Evolutionary conservation across 2,113 vertebrate genomes (phyloP).

Genomic region (Ptychochromis oligacanthus): DNA sequence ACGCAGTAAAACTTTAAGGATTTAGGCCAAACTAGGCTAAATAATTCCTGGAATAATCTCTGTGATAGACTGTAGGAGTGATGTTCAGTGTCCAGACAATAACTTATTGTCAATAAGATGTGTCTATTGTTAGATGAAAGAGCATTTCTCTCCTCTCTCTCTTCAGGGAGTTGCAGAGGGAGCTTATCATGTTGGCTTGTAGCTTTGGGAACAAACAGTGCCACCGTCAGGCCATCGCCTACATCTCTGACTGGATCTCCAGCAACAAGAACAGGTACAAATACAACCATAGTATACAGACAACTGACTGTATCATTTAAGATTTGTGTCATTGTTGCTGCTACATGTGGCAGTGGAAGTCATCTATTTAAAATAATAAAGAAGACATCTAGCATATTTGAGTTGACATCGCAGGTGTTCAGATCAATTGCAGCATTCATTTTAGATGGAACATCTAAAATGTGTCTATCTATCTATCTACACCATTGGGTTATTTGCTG

Average conservation of each 20-base stretch:
- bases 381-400: no score
- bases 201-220: conserved; percentile 98
- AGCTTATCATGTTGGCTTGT: conserved; percentile 96
- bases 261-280: conserved; percentile 95
- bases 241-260: conserved; percentile 98
- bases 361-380: neutral
- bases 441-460: neutral
- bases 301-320: neutral
- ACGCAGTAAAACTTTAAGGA: neutral
- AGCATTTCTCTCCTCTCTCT: neutral
- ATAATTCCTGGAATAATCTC: neutral
- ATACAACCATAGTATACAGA: neutral
- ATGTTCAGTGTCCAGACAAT: neutral
- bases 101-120: neutral
- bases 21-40: neutral
- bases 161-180: conserved; percentile 89
- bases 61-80: neutral
- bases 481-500: no score
- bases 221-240: conserved; percentile 91
- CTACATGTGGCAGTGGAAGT: neutral
- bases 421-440: neutral
- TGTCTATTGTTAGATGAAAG: neutral
- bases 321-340: neutral
- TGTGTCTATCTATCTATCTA: no score
- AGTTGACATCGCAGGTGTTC: neutral